A percentile compares a stretch with the other conserved stretches of the same genome.
phyloP scores from a whole-genome alignment of 2,888 invertebrate genomes.

The Dichetophora obliterata region DNA sequence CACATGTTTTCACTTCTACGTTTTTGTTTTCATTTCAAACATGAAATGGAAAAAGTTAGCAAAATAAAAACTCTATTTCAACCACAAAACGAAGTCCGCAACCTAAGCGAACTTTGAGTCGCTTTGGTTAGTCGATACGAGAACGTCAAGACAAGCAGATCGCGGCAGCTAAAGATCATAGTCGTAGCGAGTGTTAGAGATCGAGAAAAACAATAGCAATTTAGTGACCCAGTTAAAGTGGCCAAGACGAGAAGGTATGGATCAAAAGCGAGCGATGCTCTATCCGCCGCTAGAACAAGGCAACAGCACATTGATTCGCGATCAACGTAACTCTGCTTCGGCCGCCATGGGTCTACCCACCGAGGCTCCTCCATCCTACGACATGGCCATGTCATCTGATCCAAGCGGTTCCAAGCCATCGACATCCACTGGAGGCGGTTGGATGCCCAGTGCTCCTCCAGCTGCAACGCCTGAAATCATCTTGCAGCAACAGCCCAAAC shows the following conservation, averaged over 20 bases:
- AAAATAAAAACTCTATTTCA: neutral
- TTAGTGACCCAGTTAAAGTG: neutral
- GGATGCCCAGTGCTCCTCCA: conserved; percentile 41
- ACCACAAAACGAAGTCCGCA: conserved; percentile 35
- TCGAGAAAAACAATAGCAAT: neutral
- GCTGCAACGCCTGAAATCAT: conserved; percentile 35
- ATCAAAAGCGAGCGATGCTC: conserved; percentile 67
- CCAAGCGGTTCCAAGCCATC: neutral
- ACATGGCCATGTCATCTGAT: conserved; percentile 56
- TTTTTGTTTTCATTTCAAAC: conserved; percentile 24
- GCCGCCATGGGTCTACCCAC: conserved; percentile 50
- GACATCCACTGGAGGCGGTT: conserved; percentile 23
- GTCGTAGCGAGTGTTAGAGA: neutral
- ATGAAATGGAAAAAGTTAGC: conserved; percentile 9
- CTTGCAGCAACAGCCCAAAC: conserved; percentile 39
- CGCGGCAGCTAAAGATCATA: neutral
- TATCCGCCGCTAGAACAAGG: conserved; percentile 62
- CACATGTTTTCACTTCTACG: conserved; percentile 32
- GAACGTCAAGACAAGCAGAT: conserved; percentile 40
- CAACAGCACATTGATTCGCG: conserved; percentile 47
- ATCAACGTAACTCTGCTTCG: conserved; percentile 51
- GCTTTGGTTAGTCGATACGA: conserved; percentile 38
- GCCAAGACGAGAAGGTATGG: conserved; percentile 52
- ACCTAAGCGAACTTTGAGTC: conserved; percentile 39
- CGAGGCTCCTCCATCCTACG: conserved; percentile 66